These are phyloP conservation scores for Paradisaea rubra DNA, from an alignment of 2,113 vertebrate species.

Conservation along the genomic window DNA sequence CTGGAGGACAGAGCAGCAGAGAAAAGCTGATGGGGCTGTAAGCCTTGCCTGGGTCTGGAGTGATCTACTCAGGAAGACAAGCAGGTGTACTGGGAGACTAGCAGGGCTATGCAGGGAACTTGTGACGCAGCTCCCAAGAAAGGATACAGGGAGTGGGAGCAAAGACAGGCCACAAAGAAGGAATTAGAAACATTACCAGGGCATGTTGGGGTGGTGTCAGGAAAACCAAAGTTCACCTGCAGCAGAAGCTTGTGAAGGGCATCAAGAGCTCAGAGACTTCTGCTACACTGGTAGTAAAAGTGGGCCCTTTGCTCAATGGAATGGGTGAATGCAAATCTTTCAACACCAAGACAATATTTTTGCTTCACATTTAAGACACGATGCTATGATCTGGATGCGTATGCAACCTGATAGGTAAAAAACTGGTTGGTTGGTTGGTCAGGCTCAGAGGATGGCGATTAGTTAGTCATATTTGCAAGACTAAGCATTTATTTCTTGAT, in stretches of 20 bases:
- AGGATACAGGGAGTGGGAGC: neutral
- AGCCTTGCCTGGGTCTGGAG: neutral
- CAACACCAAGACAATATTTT: neutral
- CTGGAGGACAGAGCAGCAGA: neutral
- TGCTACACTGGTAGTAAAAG: neutral
- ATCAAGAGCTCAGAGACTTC: neutral
- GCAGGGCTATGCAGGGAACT: neutral
- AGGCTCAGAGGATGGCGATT: neutral
- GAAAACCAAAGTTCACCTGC: neutral
- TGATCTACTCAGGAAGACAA: neutral
- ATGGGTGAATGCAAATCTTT: neutral
- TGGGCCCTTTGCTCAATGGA: neutral
- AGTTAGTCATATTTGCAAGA: neutral
- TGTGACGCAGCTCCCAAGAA: accelerated
- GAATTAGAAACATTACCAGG: accelerated
- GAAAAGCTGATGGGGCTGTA: neutral
- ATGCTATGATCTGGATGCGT: neutral
- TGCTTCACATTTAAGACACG: neutral
- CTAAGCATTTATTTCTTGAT: neutral
- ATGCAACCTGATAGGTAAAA: neutral
- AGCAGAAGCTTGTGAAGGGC: neutral
- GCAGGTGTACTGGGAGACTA: accelerated
- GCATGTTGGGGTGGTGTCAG: too few species aligned
- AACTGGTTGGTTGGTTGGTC: neutral
- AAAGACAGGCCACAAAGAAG: neutral